phyloP scores from a whole-genome alignment of 2,797 vertebrate genomes.

The Enoplosus armatus region DNA sequence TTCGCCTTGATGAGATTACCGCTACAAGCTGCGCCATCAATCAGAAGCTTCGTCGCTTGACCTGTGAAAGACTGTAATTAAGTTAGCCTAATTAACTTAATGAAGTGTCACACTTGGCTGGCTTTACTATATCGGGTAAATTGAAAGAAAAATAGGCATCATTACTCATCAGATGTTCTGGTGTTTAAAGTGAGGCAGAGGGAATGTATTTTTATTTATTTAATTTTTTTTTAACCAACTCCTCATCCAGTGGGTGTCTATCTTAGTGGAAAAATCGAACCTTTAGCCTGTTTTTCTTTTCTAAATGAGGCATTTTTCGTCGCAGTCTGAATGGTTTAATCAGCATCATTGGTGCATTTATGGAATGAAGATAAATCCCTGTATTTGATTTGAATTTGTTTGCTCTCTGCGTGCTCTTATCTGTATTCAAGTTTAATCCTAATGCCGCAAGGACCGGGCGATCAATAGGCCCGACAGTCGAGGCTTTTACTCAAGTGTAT shows the following conservation, averaged over 20 bases:
- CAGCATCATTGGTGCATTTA: slow-evolving; percentile 40
- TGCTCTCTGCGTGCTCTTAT: slow-evolving; percentile 15
- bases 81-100: slow-evolving; percentile 93
- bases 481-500: slow-evolving; percentile 34
- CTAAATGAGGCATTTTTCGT: slow-evolving; percentile 49
- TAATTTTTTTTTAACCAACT: neutral
- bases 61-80: slow-evolving; percentile 91
- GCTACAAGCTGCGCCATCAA: slow-evolving; percentile 88
- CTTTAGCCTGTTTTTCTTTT: slow-evolving; percentile 53
- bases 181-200: slow-evolving; percentile 73
- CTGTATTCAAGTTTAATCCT: slow-evolving; percentile 40
- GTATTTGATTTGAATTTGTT: slow-evolving; percentile 32
- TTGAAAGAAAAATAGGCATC: slow-evolving; percentile 91
- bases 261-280: slow-evolving; percentile 42
- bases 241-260: slow-evolving; percentile 18
- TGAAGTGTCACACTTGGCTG: slow-evolving; percentile 90
- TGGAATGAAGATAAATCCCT: slow-evolving; percentile 51
- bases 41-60: slow-evolving; percentile 89
- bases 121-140: slow-evolving; percentile 87
- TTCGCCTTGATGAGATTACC: slow-evolving; percentile 87
- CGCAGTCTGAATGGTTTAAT: slow-evolving; percentile 50
- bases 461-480: slow-evolving; percentile 51
- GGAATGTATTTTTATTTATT: slow-evolving; percentile 21
- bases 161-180: slow-evolving; percentile 86
- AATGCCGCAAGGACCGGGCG: neutral